Evolutionary conservation across 1,140 invertebrate species (phyloP).

Genomic region (Brevipalpus yothersi): DNA sequence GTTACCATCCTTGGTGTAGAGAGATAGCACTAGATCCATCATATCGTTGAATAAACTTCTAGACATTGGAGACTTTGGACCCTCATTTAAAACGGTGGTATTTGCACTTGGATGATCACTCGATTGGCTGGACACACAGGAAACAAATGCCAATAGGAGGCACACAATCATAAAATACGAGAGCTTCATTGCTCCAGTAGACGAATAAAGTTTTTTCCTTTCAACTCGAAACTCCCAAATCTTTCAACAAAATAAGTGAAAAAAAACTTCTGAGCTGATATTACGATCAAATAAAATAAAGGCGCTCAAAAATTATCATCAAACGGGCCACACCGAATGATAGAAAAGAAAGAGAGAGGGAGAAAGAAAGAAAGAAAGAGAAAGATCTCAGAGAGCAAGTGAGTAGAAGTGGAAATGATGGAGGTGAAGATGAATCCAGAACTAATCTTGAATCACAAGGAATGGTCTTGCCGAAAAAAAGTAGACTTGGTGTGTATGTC

Average conservation of each 20-base stretch:
- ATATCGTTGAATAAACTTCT: not conserved
- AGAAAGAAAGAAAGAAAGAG: not conserved
- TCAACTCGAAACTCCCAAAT: not conserved
- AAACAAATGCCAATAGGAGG: no score
- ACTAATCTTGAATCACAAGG: no score
- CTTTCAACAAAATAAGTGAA: no score
- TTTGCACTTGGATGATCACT: not conserved
- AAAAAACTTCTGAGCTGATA: not conserved
- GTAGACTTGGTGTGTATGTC: no score
- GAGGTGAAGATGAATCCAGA: no score
- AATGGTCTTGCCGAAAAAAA: no score
- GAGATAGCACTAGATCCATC: not conserved
- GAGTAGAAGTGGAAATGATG: not conserved
- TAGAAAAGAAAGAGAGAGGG: not conserved
- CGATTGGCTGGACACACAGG: not conserved
- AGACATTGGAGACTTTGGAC: not conserved
- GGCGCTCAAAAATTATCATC: not conserved
- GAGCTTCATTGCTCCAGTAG: not conserved
- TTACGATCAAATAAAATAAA: not conserved
- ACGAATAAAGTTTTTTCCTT: not conserved
- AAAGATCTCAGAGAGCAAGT: not conserved
- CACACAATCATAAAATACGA: no score
- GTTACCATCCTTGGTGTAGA: not conserved
- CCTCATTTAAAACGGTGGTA: not conserved
- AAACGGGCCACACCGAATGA: not conserved